Base-by-base conservation (phyloP, 2,888 invertebrate species). In the Lochmaea capreae region DNA sequence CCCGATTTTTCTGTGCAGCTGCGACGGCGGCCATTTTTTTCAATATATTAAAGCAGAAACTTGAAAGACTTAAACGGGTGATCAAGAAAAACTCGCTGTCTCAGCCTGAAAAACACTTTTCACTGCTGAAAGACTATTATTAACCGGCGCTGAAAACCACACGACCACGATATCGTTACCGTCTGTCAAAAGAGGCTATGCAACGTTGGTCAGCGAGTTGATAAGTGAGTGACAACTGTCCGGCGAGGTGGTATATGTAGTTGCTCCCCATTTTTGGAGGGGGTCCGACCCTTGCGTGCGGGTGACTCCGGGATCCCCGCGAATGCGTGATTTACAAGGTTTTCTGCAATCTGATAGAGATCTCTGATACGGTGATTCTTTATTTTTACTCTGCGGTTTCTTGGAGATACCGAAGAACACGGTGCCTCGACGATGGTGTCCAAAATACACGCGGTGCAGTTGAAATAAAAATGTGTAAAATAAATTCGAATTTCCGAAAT, bases 1-100 rank as follows among this genome's bases (percentile, higher is more conserved):
- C 96, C 88, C 97, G 93, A 90, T 95, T 97, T 90, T 96, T 96
- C 90, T 96, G 95, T 80, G 95, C 95, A 87, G 95, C 95, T 87
- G 95, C 95, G 85, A 95, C 95, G 89, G 95, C 95, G 93, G 95
- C 95, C 90, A 90, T 92, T 81, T 78, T 79, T 18, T 11, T 12
- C 1, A 42, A 14, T 43, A 16, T 68, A 71, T 16, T 22, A 18
- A 8, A 85, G 61, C 65, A 69, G 88, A 33, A 33, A 33, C 33
- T 89, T 59, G 78, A 42, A 79, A 78, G 79, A 80, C 75, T 80
- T 81, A 74, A 81, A 81, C 78, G 78, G 75, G 75, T 69, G 78
- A 67, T 61, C 65, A 69, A 16, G 43, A 62, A 73, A 73, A 74
- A 78, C 79, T 77, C 77, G 78, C 76, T 72, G 77, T 72, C 18